Base-by-base conservation (phyloP, 1,140 invertebrate genomes). In the Calephelis nemesis region DNA sequence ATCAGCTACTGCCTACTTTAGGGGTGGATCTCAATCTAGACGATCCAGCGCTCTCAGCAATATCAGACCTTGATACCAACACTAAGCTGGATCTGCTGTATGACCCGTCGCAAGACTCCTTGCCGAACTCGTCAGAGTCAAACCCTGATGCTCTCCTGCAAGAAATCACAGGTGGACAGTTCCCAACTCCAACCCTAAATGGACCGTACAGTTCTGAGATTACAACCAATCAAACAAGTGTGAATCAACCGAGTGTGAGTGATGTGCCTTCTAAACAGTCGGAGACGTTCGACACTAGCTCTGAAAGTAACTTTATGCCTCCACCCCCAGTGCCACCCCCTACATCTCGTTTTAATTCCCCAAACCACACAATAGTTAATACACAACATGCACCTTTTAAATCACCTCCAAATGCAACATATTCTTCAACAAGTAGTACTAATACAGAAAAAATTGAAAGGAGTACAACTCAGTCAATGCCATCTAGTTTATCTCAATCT, bases 1-100 rank as follows among this genome's bases (percentile, higher is more conserved):
- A 95, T 70, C 93, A 94, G 72, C 82, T 95, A 78, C 81, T 95
- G 73, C 94, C 94, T 12, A 93, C 92, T 48, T 82, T 95, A 11
- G 93, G 87, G 68, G 87, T 85, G 11, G 93, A 94, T 83, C 83
- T 92, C 40, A 88, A 91, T 64, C 84, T 94, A 45, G 88, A 93
- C 70, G 87, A 93, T 68, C 77, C 83, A 45, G 82, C 82, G 12
- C 75, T 90, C 2, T 86, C 83, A 12, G 85, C 87, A 58, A 90
- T 92, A 67, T 85, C 88, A 10, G 93, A 93, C 75, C 83, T 94
- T 12, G 93, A 93, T 71, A 76, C 88, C 69, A 92, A 90, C 75
- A 65, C 79, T 62, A 92, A 92, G 71, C 79, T 91, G 12, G 88
- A 92, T 67, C 74, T 89, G 10, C 71, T 90, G 7, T 86, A 87